Base-by-base conservation (phyloP, 2,113 vertebrate genomes). In the Syrmaticus mikado region DNA sequence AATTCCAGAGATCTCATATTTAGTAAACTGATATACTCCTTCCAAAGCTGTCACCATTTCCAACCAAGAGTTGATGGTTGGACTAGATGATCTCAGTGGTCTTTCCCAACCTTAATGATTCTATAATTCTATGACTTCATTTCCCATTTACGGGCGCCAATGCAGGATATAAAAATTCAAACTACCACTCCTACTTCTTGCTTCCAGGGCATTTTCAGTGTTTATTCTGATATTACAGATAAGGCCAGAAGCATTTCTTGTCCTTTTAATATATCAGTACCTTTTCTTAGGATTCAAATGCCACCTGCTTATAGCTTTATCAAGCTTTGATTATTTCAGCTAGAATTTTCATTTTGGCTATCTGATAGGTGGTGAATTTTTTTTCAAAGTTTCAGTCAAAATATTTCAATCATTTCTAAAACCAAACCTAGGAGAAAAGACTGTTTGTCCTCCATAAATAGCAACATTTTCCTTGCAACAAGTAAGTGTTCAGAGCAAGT, bases 311-410 rank as follows among this genome's bases (percentile, higher is more conserved):
- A 73, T 36, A 82, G 81, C 87, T 92, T 85, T 85, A 50, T 67
- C 77, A 92, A 82, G 27, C 8, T 92, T 75, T 32, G 79, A 34
- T 38, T 84, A 76, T 62, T 93, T 89, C 24, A 34, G 60, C 30
- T 80, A 58, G 38, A 90, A 62, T 16, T 83, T 87, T 81, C 55
- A 83, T 6, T 18, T 24, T 46, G 55, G 45, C 34, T 85, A 28
- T 73, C 36, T 22, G 32, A 87, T 5, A 60, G 64, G 77, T 87
- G 41, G 27, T 79, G 64, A 77, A 90, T 82, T 48, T 50, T 85
- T 72, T 62, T 83, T 25, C 55, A 52, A 91, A 85, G 38, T 74
- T 93, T 86, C 80, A 85, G 53, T 80, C 60, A 90, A 88, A 93
- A 32, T 81, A 62, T 38, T 85, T 77, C 34, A 76, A 53, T 4